A percentile compares a stretch with the other conserved stretches of the same genome.
phyloP scores from a whole-genome alignment of 2,113 vertebrate genomes.

The Danionella cerebrum region DNA sequence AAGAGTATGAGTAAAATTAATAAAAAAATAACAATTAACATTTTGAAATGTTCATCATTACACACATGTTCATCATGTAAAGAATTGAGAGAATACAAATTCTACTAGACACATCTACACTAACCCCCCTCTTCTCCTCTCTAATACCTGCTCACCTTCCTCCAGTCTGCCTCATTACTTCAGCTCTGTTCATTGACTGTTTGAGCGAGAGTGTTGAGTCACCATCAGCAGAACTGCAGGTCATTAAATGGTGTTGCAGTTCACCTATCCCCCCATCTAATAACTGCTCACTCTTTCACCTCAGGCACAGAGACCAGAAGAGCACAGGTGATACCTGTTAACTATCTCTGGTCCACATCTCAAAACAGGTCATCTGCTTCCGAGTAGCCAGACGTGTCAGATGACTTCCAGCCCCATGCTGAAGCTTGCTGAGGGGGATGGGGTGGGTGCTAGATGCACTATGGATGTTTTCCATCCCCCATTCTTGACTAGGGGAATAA shows the following conservation, averaged over 20 bases:
- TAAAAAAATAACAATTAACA: too few species aligned
- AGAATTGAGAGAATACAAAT: background rate
- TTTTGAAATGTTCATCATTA: too few species aligned
- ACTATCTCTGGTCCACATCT: conserved; percentile 30
- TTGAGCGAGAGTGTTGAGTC: conserved; percentile 8
- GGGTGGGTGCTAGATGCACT: conserved; percentile 31
- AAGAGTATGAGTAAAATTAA: too few species aligned
- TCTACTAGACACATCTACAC: background rate
- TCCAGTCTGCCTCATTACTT: conserved; percentile 27
- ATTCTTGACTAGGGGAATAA: conserved; percentile 16
- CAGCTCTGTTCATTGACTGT: conserved; percentile 13
- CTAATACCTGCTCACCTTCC: conserved; percentile 9
- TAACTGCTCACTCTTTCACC: background rate
- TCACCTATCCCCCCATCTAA: background rate
- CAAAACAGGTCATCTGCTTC: conserved; percentile 26
- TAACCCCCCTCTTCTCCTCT: background rate
- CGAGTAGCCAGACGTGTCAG: conserved; percentile 23
- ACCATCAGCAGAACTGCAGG: conserved; percentile 2
- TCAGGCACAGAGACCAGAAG: background rate
- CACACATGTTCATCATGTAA: too few species aligned
- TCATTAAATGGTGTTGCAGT: background rate
- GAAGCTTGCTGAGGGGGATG: conserved; percentile 31
- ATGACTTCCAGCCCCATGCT: conserved; percentile 9
- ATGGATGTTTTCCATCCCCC: conserved; percentile 31
- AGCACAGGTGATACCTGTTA: conserved; percentile 23